Conservation (phyloP, 2,888 invertebrate species). For the Heliconius ismenius region DNA sequence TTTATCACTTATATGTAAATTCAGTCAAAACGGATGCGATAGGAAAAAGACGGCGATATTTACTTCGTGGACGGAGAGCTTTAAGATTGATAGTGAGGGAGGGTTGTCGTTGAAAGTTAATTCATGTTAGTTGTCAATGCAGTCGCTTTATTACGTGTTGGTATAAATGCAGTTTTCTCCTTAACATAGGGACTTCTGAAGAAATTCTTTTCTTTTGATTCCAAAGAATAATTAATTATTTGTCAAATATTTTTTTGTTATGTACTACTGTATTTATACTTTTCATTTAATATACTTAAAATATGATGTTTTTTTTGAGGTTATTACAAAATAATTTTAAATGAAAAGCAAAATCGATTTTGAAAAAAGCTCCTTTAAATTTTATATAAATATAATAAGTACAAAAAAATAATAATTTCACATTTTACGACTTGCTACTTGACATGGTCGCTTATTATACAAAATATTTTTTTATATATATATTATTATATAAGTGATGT, state of each 20-base stretch:
- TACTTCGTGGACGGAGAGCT: conserved; percentile 10
- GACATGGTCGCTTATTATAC: too few species aligned
- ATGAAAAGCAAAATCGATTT: too few species aligned
- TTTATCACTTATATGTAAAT: not conserved
- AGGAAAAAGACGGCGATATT: not conserved
- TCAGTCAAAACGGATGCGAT: not conserved
- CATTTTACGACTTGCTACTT: too few species aligned
- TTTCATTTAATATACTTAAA: not conserved
- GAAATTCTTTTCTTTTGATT: conserved; percentile 7
- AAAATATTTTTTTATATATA: too few species aligned
- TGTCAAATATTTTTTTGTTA: not conserved
- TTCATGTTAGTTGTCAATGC: conserved; percentile 78
- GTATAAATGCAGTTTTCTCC: conserved; percentile 66
- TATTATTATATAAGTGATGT: too few species aligned
- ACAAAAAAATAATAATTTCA: too few species aligned
- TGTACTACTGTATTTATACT: not conserved
- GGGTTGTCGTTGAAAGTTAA: conserved; percentile 75
- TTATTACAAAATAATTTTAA: not conserved
- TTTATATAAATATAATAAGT: too few species aligned
- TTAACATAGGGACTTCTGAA: conserved; percentile 17
- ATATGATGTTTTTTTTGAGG: not conserved
- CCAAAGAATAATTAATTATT: not conserved
- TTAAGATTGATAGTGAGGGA: conserved; percentile 69
- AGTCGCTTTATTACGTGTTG: conserved; percentile 70
- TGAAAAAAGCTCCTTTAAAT: too few species aligned